Evolutionary conservation across 1,140 invertebrate genomes (phyloP), one percentile per base, ranked within the genome.

Genomic region (Mizuhopecten yessoensis): DNA sequence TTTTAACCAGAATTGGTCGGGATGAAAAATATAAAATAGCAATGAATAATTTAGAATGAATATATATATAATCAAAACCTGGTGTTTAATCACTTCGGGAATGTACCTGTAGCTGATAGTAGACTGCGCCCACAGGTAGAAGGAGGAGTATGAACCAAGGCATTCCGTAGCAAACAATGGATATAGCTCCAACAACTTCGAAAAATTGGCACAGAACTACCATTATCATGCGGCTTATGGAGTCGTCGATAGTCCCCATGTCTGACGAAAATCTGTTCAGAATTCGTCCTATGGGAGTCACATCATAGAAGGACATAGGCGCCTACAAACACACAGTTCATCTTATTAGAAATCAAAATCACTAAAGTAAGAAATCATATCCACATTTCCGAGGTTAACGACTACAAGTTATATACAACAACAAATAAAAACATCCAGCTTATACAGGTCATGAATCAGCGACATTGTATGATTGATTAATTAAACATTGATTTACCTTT

Each of bases 111-210:
- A 99, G 98, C 93, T 99, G 98, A 96, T 98, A 98, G 97, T 99
- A 99, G 86, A 99, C 92, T 23, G 98, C 91, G 86, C 97, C 98
- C 94, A 99, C 97, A 13, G 99, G 99, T 92, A 99, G 86, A 91
- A 99, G 98, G 86, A 99, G 97, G 11, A 97, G 96, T 91, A 99
- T 95, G 97, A 99, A 99, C 94, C 98, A 97, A 0, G 98, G 98
- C 42, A 99, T 99, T 92, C 98, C 98, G 96, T 97, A 98, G 96
- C 98, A 98, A 95, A 99, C 99, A 86, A 99, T 98, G 95, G 99
- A 97, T 90, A 99, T 96, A 5, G 98, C 99, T 45, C 98, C 98
- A 91, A 99, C 95, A 11, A 99, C 98, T 97, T 98, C 96, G 94
- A 98, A 97, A 49, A 95, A 88, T 88, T 94, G 95, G 34, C 93